Evolutionary conservation across 2,888 invertebrate species (phyloP), one percentile per base, ranked within the genome.

Genomic region (Sepiola atlantica): DNA sequence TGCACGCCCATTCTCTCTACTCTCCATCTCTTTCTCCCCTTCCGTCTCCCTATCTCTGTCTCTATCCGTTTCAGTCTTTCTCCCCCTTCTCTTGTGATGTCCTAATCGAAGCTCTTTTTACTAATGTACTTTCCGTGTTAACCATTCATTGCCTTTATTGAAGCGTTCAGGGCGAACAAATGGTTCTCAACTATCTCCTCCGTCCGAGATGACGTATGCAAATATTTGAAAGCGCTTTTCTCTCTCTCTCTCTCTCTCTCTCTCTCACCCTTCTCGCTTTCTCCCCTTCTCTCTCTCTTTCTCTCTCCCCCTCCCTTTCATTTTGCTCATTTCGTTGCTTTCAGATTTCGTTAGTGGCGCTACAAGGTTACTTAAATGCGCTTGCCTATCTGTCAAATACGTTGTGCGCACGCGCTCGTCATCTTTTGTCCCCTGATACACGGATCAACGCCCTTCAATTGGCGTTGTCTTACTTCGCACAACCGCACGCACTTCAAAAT

Each of bases 121-220:
- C 92, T 92, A 92, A 92, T 92, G 92, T 92, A 92, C 55, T 92
- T 92, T 92, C 54, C 92, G 92, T 92, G 92, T 92, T 55, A 92
- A 45, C 92, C 54, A 54, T 92, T 92, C 92, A 92, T 16, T 28
- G n/a, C 92, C 54, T 45, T 92, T 92, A 92, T 45, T 55, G 55
- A 92, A 92, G 55, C 92, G 92, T 45, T 92, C 18, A 45, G n/a
- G 18, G 92, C 18, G 92, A 55, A 92, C 55, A 54, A 92, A 92
- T 92, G 55, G 92, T 54, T 55, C 54, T 32, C n/a, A 77, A 77
- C n/a, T 77, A 16, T 4, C 45, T 45, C 45, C 45, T 45, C 45
- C 4, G n/a, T 77, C 77, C 32, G n/a, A 77, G 77, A 77, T 77
- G 77, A 77, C 77, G 77, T 77, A 77, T 77, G 77, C 77, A 77